These are phyloP conservation scores for Panulirus ornatus DNA, from an alignment of 1,140 invertebrate species.

Conservation along the genomic window DNA sequence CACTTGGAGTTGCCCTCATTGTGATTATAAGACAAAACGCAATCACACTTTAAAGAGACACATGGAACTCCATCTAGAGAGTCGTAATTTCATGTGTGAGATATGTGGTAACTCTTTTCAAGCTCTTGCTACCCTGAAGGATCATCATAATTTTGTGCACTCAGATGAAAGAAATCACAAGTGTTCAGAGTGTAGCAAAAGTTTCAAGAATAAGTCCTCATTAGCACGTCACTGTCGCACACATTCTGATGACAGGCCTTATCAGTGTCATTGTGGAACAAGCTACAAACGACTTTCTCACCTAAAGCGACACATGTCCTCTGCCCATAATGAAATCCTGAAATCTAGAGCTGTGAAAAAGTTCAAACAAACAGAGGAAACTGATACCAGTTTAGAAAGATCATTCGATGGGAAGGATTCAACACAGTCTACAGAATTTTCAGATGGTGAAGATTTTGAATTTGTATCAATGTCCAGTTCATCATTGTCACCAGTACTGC, in stretches of 20 bases:
- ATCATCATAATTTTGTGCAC: conserved; percentile 78
- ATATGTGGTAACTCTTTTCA: conserved; percentile 78
- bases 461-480: conserved; percentile 46
- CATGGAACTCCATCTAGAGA: conserved; percentile 49
- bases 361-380: conserved; percentile 42
- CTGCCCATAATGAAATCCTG: conserved; percentile 75
- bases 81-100: conserved; percentile 77
- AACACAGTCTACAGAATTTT: conserved; percentile 22
- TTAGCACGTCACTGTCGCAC: conserved; percentile 76
- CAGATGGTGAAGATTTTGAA: conserved; percentile 57
- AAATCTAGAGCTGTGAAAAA: conserved; percentile 59
- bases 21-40: conserved; percentile 70
- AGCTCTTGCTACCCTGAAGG: conserved; percentile 78
- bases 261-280: conserved; percentile 77
- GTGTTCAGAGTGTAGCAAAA: conserved; percentile 77
- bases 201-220: conserved; percentile 78
- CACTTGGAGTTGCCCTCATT: conserved; percentile 60
- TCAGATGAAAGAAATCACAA: conserved; percentile 76
- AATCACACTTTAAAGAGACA: conserved; percentile 51
- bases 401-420: background rate
- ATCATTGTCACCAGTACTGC: conserved; percentile 38
- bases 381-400: conserved; percentile 4
- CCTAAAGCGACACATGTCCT: conserved; percentile 78
- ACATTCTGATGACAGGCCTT: conserved; percentile 76
- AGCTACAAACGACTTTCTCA: conserved; percentile 78